Evolutionary conservation across 2,888 invertebrate species (phyloP).

Genomic region (Geophilus truncorum): DNA sequence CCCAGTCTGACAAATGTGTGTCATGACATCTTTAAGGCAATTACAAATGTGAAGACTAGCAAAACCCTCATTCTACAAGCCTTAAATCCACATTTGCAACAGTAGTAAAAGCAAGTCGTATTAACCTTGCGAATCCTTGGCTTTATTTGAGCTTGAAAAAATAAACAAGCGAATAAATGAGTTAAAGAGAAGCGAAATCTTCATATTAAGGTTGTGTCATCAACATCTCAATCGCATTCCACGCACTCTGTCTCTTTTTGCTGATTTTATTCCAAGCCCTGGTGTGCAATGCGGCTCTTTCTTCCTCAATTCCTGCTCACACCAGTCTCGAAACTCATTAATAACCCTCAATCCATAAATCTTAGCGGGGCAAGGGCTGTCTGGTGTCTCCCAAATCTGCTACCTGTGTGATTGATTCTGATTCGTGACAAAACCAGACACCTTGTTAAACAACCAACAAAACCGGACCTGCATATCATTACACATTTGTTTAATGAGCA

Average conservation of each 20-base stretch:
- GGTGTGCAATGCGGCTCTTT: neutral
- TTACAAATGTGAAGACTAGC: neutral
- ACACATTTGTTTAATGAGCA: constrained; percentile 24
- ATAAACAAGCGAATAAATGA: neutral
- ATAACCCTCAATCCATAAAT: constrained; percentile 25
- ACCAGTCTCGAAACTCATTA: neutral
- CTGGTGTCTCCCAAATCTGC: neutral
- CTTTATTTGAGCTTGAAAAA: neutral
- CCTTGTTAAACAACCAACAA: constrained; percentile 27
- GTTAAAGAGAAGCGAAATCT: neutral
- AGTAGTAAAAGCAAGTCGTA: neutral
- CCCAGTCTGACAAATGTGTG: neutral
- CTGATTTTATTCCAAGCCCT: neutral
- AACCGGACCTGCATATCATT: constrained; percentile 22
- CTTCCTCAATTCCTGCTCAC: constrained; percentile 25
- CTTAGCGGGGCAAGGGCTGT: neutral
- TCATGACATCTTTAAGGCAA: neutral
- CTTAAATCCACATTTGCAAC: neutral
- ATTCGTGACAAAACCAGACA: constrained; percentile 25
- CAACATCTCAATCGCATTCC: constrained; percentile 6
- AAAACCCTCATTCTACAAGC: too few species aligned
- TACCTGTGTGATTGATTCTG: constrained; percentile 21
- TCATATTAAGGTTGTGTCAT: neutral
- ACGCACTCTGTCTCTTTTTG: neutral
- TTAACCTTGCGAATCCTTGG: too few species aligned